These are phyloP conservation scores for Sialia sialis DNA, from an alignment of 2,113 vertebrate genomes.

Conservation along the genomic window DNA sequence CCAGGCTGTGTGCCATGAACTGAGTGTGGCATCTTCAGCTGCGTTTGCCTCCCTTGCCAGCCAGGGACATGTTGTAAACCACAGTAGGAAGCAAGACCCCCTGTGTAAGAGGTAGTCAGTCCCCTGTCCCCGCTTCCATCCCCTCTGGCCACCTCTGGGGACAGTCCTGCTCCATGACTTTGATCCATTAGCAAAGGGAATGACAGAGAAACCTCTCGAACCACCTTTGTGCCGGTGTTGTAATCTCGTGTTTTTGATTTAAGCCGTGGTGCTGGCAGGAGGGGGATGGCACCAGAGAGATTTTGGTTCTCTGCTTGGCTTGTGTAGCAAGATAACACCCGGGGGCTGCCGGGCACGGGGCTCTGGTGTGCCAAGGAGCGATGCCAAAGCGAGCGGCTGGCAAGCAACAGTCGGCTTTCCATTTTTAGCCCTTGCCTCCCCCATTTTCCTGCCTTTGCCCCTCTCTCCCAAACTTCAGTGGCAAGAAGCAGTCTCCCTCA, in stretches of 20 bases:
- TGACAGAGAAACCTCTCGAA: background rate
- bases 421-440: background rate
- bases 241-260: background rate
- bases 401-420: background rate
- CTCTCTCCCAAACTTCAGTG: background rate
- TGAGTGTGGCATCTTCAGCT: background rate
- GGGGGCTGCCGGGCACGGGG: background rate
- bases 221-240: background rate
- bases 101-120: background rate
- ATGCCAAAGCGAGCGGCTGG: background rate
- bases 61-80: background rate
- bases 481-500: background rate
- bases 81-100: background rate
- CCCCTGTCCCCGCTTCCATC: accelerated
- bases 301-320: background rate
- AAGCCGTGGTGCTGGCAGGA: background rate
- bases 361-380: background rate
- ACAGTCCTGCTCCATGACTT: background rate
- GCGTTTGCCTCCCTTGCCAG: background rate
- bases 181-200: background rate
- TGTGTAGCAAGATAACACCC: background rate
- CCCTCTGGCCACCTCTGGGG: background rate
- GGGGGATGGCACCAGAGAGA: no score
- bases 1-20: background rate
- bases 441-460: background rate